A percentile compares a stretch with the other conserved stretches of the same genome.
phyloP scores from a whole-genome alignment of 2,888 invertebrate genomes.

The Yponomeuta plumbellus region DNA sequence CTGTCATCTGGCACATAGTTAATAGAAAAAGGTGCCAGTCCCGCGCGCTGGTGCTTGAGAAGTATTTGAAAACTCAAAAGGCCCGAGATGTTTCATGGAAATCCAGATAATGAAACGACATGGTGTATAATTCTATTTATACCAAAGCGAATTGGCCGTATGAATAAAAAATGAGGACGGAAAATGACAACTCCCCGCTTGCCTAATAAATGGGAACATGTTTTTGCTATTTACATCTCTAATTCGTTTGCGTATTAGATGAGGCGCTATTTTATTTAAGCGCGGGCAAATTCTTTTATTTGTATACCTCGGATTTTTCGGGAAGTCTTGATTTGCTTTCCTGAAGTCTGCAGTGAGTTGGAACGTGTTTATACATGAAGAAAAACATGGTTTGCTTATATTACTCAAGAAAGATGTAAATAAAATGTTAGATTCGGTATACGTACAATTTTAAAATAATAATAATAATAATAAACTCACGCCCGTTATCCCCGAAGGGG shows the following conservation, averaged over 20 bases:
- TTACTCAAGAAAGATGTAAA: no score
- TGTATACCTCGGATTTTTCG: no score
- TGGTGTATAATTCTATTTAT: constrained; percentile 44
- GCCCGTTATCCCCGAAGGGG: no score
- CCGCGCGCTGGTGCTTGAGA: background rate
- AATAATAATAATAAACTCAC: no score
- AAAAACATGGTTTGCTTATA: no score
- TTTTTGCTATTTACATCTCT: constrained; percentile 15
- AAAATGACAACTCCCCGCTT: background rate
- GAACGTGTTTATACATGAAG: no score
- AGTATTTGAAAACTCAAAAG: constrained; percentile 16
- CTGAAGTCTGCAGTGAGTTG: background rate
- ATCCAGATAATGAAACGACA: constrained; percentile 42
- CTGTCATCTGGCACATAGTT: no score
- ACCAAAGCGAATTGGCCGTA: constrained; percentile 26
- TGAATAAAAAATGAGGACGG: constrained; percentile 44
- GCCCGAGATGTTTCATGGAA: constrained; percentile 32
- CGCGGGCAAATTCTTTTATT: background rate
- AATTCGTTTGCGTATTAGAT: constrained; percentile 8
- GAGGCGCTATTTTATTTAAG: constrained; percentile 2
- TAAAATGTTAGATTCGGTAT: no score
- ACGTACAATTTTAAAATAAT: no score
- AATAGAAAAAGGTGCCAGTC: no score
- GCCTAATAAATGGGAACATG: constrained; percentile 14
- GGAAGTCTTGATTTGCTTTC: background rate